Conservation (phyloP, 30 jellyfish, hydroid and myxozoan genomes). For the Hydra vulgaris region DNA sequence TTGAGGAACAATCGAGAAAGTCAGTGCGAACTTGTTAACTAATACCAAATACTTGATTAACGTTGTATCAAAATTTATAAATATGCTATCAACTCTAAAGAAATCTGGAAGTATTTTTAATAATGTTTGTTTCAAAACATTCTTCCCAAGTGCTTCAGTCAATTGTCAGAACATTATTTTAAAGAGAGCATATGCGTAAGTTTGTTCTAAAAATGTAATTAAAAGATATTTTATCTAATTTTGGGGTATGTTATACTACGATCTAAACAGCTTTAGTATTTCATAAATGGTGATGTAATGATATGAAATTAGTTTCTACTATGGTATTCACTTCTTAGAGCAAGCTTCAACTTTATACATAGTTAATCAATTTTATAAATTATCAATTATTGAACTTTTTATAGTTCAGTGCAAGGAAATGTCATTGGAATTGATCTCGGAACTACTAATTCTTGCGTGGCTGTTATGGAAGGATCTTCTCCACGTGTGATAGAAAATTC, state of each 20-base stretch:
- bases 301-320: too few relatives aligned
- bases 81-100: constrained; percentile 2
- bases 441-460: constrained; percentile 93
- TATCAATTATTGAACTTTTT: neutral
- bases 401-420: constrained; percentile 72
- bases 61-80: neutral
- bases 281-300: neutral
- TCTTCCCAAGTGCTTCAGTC: neutral
- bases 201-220: too few relatives aligned
- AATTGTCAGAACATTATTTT: neutral
- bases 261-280: neutral
- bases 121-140: neutral
- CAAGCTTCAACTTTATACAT: too few relatives aligned
- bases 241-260: neutral
- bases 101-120: neutral
- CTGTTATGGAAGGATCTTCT: constrained; percentile 94
- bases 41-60: neutral
- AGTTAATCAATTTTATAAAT: too few relatives aligned
- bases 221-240: neutral
- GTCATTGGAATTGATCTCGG: constrained; percentile 97
- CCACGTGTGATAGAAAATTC: constrained; percentile 89
- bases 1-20: neutral
- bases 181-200: constrained; percentile 9
- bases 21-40: too few relatives aligned
- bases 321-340: too few relatives aligned